phyloP scores from a whole-genome alignment of 2,113 vertebrate genomes.

The Macrotus californicus region DNA sequence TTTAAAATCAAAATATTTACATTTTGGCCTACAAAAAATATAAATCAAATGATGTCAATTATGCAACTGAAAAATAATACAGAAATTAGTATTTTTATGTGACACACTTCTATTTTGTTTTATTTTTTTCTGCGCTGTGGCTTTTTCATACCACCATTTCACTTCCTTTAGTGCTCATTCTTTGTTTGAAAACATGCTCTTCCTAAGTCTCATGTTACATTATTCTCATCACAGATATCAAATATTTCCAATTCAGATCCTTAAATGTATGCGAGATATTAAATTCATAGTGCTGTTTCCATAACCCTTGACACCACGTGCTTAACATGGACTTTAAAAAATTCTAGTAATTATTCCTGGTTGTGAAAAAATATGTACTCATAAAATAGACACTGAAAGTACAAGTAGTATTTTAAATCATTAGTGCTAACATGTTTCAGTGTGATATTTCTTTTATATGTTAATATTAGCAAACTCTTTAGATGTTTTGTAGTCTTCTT shows the following conservation, averaged over 20 bases:
- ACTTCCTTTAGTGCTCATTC: background rate
- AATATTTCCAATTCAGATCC: background rate
- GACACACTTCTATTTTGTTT: background rate
- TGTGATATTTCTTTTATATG: conserved; percentile 41
- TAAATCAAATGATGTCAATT: background rate
- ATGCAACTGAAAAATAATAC: background rate
- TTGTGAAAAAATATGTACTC: conserved; percentile 33
- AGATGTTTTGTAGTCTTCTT: background rate
- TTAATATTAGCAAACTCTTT: conserved; percentile 10
- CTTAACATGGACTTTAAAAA: background rate
- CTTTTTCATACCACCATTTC: background rate
- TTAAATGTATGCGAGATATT: background rate
- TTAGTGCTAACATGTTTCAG: background rate
- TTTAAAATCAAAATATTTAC: background rate
- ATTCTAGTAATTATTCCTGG: conserved; percentile 2
- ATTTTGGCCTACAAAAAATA: background rate
- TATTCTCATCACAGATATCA: background rate
- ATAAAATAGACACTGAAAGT: background rate
- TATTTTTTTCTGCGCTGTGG: background rate
- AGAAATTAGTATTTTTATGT: background rate
- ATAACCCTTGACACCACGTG: background rate
- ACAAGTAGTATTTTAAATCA: conserved; percentile 33
- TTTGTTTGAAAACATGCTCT: background rate
- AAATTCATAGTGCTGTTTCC: background rate
- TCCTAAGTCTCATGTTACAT: background rate